Conservation (phyloP, 2,797 vertebrate species). For the Gallinago solitaria region DNA sequence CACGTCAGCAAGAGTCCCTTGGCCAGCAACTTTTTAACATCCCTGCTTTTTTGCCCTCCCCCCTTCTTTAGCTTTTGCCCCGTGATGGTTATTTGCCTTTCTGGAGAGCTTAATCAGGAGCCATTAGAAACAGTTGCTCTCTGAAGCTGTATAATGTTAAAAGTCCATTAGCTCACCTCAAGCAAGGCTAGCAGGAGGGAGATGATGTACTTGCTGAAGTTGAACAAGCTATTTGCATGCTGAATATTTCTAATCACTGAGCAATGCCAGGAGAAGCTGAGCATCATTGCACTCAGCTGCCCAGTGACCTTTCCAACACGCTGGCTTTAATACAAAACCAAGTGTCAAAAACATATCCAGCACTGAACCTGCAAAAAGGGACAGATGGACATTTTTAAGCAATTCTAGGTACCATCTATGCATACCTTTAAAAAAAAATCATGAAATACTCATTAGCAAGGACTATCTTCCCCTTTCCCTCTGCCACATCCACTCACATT, state of each 20-base stretch:
- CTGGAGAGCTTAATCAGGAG: conserved; percentile 39
- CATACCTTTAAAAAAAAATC: not conserved
- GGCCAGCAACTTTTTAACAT: not conserved
- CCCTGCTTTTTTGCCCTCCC: not conserved
- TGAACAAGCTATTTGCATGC: conserved; percentile 41
- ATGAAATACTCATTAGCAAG: not conserved
- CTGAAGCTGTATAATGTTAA: conserved; percentile 5
- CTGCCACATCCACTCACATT: not conserved
- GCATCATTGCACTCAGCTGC: not conserved
- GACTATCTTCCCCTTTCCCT: not conserved
- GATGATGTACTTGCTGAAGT: conserved; percentile 46
- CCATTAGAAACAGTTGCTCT: conserved; percentile 25
- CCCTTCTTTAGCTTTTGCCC: not conserved
- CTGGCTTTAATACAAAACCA: not conserved
- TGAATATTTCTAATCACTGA: conserved; percentile 33
- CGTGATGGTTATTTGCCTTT: conserved; percentile 1
- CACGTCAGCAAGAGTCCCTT: not conserved
- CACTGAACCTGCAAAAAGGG: not conserved
- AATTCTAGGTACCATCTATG: not conserved
- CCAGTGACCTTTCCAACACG: not conserved
- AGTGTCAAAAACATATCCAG: not conserved
- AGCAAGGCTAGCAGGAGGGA: conserved; percentile 49
- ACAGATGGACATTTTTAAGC: not conserved
- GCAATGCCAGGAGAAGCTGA: conserved; percentile 8
- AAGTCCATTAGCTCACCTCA: conserved; percentile 60